These are phyloP conservation scores for Magallana gigas DNA, from an alignment of 1,140 invertebrate species.

Conservation along the genomic window DNA sequence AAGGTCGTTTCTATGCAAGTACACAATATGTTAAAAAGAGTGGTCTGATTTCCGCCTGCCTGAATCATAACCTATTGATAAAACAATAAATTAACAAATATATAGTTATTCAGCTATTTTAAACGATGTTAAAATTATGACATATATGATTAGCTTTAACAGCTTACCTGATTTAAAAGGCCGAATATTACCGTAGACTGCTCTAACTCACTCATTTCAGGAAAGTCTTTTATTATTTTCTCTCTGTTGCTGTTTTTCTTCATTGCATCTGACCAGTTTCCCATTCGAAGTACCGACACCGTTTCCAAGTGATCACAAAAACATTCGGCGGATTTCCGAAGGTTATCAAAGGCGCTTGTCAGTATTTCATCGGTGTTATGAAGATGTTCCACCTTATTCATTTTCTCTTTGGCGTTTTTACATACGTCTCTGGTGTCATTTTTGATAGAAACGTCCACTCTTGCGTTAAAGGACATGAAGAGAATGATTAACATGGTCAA, in stretches of 20 bases:
- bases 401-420: background rate
- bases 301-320: background rate
- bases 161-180: background rate
- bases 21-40: background rate
- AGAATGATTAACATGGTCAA: background rate
- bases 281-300: background rate
- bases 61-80: background rate
- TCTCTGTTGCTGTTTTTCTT: background rate
- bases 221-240: background rate
- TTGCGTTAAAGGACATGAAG: background rate
- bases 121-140: no score
- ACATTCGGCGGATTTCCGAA: background rate
- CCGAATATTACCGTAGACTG: background rate
- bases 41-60: background rate
- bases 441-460: background rate
- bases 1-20: background rate
- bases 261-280: conserved; percentile 7
- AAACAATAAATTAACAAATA: no score
- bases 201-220: background rate
- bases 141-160: no score
- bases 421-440: background rate
- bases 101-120: no score
- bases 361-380: background rate
- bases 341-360: background rate
- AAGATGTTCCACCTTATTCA: background rate